Percentiles rank a stretch among this genome's conserved stretches.
Evolutionary conservation across 2,113 vertebrate genomes (phyloP).

Genomic region (Cryptomyrus ogoouensis): DNA sequence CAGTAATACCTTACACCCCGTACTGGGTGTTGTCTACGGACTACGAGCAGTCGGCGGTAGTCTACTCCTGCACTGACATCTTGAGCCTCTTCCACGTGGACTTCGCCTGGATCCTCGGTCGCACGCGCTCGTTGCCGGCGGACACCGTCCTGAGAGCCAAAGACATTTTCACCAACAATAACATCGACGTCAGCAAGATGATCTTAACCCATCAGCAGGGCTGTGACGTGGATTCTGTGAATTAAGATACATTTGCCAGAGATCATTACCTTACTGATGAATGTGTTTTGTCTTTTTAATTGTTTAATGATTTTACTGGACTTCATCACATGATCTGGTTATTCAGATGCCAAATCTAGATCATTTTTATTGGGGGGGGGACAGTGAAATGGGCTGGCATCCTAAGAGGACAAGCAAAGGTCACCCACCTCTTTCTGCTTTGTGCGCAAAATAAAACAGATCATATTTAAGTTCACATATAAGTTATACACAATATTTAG

Average conservation of each 20-base stretch:
- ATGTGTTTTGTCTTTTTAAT: neutral
- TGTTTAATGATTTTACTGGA: neutral
- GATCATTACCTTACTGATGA: neutral
- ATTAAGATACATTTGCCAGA: neutral
- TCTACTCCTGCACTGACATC: constrained; percentile 82
- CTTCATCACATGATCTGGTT: neutral
- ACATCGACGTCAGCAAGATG: constrained; percentile 73
- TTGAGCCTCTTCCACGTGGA: constrained; percentile 80
- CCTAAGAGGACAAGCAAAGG: neutral
- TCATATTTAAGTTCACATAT: neutral
- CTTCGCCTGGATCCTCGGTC: constrained; percentile 76
- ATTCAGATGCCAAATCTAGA: neutral
- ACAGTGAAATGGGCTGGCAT: neutral
- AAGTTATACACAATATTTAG: neutral
- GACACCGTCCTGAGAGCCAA: constrained; percentile 65
- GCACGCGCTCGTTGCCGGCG: constrained; percentile 65
- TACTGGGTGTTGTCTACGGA: constrained; percentile 88
- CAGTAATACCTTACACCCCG: constrained; percentile 76
- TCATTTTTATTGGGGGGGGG: neutral
- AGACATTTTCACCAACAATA: constrained; percentile 64
- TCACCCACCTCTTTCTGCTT: neutral
- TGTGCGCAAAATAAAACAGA: neutral
- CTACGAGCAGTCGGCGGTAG: constrained; percentile 72
- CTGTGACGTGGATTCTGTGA: constrained; percentile 56
- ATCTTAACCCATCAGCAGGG: constrained; percentile 64